Conservation (phyloP, 1,140 invertebrate genomes). For the Alviniconcha marisindica region DNA sequence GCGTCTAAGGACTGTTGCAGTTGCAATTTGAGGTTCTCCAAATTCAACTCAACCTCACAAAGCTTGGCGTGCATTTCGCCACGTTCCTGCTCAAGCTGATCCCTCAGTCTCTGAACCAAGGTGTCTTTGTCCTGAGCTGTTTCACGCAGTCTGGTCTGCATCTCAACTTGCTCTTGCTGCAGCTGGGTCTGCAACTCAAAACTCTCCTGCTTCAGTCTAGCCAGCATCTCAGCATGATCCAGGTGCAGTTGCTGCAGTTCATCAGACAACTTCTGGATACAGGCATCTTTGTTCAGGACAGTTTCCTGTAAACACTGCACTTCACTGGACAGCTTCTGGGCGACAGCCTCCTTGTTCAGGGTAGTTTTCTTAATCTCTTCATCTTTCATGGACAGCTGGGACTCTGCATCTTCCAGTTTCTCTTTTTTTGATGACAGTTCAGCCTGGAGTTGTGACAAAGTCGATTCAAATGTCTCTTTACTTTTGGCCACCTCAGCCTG, state of each 20-base stretch:
- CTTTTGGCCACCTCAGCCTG: not conserved
- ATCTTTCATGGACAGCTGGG: not conserved
- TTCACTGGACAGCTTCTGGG: constrained; percentile 7
- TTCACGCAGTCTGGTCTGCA: not conserved
- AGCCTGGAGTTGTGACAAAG: not conserved
- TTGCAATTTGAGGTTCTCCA: constrained; percentile 19
- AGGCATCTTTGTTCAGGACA: not conserved
- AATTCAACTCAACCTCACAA: constrained; percentile 20
- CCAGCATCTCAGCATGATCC: not conserved
- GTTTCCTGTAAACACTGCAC: not conserved
- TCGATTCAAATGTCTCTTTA: not conserved
- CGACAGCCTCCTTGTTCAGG: not conserved
- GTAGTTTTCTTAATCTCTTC: not conserved
- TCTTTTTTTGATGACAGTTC: not conserved
- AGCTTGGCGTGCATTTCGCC: not conserved
- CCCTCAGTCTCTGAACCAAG: not conserved
- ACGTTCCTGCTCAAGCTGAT: not conserved
- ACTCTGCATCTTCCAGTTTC: not conserved
- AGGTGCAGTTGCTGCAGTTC: not conserved
- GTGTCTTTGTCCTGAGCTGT: not conserved
- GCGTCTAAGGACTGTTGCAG: constrained; percentile 4
- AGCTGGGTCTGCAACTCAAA: not conserved
- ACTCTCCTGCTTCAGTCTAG: not conserved
- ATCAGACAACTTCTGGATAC: not conserved
- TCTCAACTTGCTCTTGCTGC: not conserved